Conservation (phyloP, 2,888 invertebrate genomes). For the Leptarthrus brevirostris region DNA sequence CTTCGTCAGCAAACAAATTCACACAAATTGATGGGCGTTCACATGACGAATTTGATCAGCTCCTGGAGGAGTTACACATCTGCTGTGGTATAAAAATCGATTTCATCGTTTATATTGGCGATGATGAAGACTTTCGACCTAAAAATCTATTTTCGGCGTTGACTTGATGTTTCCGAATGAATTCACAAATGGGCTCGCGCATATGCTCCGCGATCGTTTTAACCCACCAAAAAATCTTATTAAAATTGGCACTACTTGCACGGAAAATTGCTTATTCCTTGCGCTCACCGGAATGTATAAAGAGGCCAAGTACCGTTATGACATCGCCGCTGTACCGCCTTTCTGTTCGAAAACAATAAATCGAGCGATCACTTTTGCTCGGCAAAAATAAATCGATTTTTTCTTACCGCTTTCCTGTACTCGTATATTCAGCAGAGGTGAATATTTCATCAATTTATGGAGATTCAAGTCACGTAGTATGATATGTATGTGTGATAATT, state of each 20-base stretch:
- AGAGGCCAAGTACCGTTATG: background rate
- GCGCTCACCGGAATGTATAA: background rate
- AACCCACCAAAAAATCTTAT: background rate
- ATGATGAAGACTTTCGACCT: background rate
- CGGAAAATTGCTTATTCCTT: background rate
- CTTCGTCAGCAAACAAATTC: too few species aligned
- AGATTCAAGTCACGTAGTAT: constrained; percentile 7
- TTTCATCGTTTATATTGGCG: constrained; percentile 2
- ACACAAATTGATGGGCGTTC: too few species aligned
- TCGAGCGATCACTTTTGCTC: background rate
- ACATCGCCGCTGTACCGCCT: background rate
- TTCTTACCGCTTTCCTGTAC: background rate
- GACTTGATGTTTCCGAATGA: background rate
- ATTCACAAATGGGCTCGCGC: background rate
- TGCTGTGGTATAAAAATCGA: too few species aligned
- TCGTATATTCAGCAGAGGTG: background rate
- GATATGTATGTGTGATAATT: constrained; percentile 8
- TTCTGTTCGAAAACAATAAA: constrained; percentile 1
- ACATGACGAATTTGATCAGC: too few species aligned
- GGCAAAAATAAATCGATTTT: background rate
- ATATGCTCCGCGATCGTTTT: background rate
- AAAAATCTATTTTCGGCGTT: constrained; percentile 2
- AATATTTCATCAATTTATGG: constrained; percentile 6
- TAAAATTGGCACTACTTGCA: background rate
- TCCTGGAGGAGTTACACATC: too few species aligned